These are phyloP conservation scores for Ariopsis seemanni DNA, from an alignment of 2,113 vertebrate genomes.

Conservation along the genomic window DNA sequence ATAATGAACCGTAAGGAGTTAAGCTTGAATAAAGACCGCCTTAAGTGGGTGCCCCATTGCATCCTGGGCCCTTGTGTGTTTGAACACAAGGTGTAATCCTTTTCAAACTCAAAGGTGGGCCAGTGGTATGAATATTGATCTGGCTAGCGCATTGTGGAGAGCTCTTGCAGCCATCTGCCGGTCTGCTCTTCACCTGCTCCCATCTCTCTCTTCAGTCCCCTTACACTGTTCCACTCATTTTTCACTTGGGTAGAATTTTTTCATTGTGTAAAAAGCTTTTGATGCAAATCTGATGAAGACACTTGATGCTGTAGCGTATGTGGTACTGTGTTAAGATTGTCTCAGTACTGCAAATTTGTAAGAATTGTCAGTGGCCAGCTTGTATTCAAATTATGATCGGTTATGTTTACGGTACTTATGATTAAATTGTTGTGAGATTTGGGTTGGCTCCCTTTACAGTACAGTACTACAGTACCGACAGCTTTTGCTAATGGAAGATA, in stretches of 20 bases:
- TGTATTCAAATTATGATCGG: neutral
- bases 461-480: neutral
- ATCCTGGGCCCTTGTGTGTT: slow-evolving; percentile 68
- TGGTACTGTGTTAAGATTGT: neutral
- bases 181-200: slow-evolving; percentile 62
- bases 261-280: slow-evolving; percentile 17
- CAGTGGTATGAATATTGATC: slow-evolving; percentile 74
- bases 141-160: slow-evolving; percentile 64
- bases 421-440: neutral
- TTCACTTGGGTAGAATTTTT: neutral
- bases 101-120: slow-evolving; percentile 79
- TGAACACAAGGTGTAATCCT: slow-evolving; percentile 77
- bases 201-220: neutral
- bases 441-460: neutral
- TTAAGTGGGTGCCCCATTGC: slow-evolving; percentile 72
- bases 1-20: slow-evolving; percentile 69
- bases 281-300: neutral
- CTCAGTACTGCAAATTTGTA: neutral
- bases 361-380: neutral
- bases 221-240: neutral
- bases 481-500: neutral
- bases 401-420: neutral
- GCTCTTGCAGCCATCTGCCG: slow-evolving; percentile 69
- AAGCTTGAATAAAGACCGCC: slow-evolving; percentile 74
- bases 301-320: neutral